Evolutionary conservation across 2,888 invertebrate genomes (phyloP), one percentile per base, ranked within the genome.

Genomic region (Nemurella pictetii): DNA sequence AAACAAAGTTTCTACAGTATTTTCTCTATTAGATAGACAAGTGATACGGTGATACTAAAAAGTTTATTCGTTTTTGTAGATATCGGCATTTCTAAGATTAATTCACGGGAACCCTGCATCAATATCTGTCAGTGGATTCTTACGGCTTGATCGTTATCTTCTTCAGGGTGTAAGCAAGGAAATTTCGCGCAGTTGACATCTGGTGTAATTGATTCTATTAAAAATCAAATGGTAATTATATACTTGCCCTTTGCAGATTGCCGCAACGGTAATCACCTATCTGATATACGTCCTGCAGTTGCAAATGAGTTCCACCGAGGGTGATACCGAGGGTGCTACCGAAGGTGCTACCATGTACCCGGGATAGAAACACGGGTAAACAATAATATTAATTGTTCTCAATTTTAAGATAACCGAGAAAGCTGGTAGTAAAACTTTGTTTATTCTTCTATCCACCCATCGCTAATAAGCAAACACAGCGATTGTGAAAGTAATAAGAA

Each of bases 381-480:
- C n/a, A n/a, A n/a, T n/a, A n/a, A n/a, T n/a, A n/a, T n/a, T n/a
- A n/a, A n/a, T n/a, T n/a, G n/a, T n/a, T n/a, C n/a, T n/a, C n/a
- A n/a, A n/a, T n/a, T n/a, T n/a, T n/a, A n/a, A n/a, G n/a, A n/a
- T n/a, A n/a, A n/a, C n/a, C n/a, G n/a, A n/a, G n/a, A n/a, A n/a
- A n/a, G n/a, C n/a, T n/a, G n/a, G n/a, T n/a, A n/a, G n/a, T n/a
- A n/a, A n/a, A n/a, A n/a, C n/a, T n/a, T n/a, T n/a, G n/a, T n/a
- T n/a, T n/a, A n/a, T n/a, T n/a, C n/a, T n/a, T n/a, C n/a, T n/a
- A n/a, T n/a, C 28, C 32, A n/a, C 20, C 3, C 92, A 93, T 0
- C 93, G 93, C 88, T 94, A 93, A 87, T 95, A 95, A 0, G 95
- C 95, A 32, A 94, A 93, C n/a, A n/a, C n/a, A n/a, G n/a, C n/a